Conservation (phyloP, 2,797 vertebrate genomes). For the Lates japonicus region DNA sequence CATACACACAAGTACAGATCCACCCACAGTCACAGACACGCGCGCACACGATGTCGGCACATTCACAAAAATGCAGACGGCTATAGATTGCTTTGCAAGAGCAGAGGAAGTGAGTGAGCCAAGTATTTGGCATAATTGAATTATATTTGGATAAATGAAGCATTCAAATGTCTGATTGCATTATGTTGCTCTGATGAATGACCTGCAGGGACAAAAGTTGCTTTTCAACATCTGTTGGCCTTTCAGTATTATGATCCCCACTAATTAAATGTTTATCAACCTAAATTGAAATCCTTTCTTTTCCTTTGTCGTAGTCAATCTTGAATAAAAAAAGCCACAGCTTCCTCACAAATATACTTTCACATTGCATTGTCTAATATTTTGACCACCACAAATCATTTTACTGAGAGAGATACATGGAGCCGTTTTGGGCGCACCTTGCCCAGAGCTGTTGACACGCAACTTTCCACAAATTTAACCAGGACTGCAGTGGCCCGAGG, state of each 20-base stretch:
- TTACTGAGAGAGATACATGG: neutral
- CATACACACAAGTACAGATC: neutral
- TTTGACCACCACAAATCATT: neutral
- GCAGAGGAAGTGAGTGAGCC: constrained; percentile 46
- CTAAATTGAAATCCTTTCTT: neutral
- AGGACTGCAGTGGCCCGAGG: neutral
- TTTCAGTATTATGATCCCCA: constrained; percentile 1
- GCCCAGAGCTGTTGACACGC: neutral
- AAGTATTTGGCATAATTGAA: constrained; percentile 32
- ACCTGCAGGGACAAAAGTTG: neutral
- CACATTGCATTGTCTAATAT: neutral
- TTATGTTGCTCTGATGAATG: constrained; percentile 30
- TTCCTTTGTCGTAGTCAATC: neutral
- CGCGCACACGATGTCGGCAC: neutral
- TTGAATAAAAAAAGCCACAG: neutral
- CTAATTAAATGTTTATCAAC: constrained; percentile 16
- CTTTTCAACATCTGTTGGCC: constrained; percentile 23
- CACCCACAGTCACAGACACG: neutral
- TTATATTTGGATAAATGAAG: constrained; percentile 48
- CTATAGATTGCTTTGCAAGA: constrained; percentile 45
- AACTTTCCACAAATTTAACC: neutral
- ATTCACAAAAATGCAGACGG: constrained; percentile 19
- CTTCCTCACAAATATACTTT: neutral
- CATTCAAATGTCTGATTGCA: constrained; percentile 50
- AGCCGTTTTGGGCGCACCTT: neutral